Conservation (phyloP, 2,888 invertebrate genomes). For the Bombyx huttoni region DNA sequence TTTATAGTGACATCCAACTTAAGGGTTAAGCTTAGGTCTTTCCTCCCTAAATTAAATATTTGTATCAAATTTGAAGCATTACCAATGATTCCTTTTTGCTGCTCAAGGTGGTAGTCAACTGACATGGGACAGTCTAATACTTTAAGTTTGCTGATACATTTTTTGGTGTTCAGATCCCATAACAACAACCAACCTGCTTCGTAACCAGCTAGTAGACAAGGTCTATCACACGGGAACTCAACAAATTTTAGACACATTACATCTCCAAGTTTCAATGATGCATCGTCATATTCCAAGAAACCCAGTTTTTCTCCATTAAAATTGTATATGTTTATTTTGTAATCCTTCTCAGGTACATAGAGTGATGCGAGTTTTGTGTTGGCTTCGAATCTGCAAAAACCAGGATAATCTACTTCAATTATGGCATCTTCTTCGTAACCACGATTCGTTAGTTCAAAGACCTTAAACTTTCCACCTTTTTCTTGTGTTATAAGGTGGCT, state of each 20-base stretch:
- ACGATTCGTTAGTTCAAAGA: slow-evolving; percentile 74
- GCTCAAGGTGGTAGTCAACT: slow-evolving; percentile 77
- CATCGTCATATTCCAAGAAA: slow-evolving; percentile 43
- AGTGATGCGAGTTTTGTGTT: slow-evolving; percentile 74
- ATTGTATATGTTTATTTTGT: slow-evolving; percentile 64
- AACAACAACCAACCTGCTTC: slow-evolving; percentile 81
- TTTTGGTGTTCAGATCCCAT: slow-evolving; percentile 78
- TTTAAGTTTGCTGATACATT: slow-evolving; percentile 69
- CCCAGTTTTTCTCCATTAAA: slow-evolving; percentile 55
- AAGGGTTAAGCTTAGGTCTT: slow-evolving; percentile 67
- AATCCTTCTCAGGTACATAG: slow-evolving; percentile 76
- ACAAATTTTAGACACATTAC: slow-evolving; percentile 75
- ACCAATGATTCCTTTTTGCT: slow-evolving; percentile 78
- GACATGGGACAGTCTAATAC: slow-evolving; percentile 78
- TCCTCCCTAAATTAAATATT: slow-evolving; percentile 71
- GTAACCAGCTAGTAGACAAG: slow-evolving; percentile 77
- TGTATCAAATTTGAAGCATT: slow-evolving; percentile 75
- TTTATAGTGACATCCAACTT: slow-evolving; percentile 77
- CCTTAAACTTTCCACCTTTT: slow-evolving; percentile 79
- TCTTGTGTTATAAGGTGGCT: slow-evolving; percentile 80
- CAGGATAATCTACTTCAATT: slow-evolving; percentile 75
- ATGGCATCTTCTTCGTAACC: slow-evolving; percentile 73
- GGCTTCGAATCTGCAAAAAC: slow-evolving; percentile 79
- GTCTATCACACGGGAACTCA: slow-evolving; percentile 58
- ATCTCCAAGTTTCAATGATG: slow-evolving; percentile 67